Conservation (phyloP, 2,113 vertebrate genomes). For the Charadrius vociferus region DNA sequence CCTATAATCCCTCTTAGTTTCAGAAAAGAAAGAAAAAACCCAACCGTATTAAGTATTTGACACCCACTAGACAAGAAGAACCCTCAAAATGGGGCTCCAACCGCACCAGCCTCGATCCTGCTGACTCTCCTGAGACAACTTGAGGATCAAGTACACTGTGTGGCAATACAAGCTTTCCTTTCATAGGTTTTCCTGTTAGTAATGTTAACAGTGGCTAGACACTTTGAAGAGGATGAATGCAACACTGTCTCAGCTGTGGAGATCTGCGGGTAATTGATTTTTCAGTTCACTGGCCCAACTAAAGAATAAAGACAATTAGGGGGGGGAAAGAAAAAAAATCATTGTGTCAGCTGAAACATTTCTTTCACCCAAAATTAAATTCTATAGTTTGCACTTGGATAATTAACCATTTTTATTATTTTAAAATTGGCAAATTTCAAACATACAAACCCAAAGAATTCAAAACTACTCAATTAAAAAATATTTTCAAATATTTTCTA, state of each 20-base stretch:
- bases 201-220: neutral
- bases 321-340: neutral
- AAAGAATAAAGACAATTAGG: neutral
- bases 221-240: neutral
- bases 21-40: neutral
- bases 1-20: neutral
- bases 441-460: neutral
- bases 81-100: neutral
- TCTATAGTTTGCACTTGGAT: neutral
- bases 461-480: neutral
- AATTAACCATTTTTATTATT: neutral
- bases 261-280: neutral
- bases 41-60: neutral
- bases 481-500: neutral
- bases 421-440: neutral
- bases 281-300: constrained; percentile 8
- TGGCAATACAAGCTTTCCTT: neutral
- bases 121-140: neutral
- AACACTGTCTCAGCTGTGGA: constrained; percentile 2
- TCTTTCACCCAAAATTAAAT: neutral
- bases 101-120: accelerated
- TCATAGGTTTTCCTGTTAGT: neutral
- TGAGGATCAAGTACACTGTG: neutral
- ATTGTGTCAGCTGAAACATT: neutral
- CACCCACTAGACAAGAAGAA: neutral